Conservation (phyloP, 2,888 invertebrate genomes). For the Macropis europaea region DNA sequence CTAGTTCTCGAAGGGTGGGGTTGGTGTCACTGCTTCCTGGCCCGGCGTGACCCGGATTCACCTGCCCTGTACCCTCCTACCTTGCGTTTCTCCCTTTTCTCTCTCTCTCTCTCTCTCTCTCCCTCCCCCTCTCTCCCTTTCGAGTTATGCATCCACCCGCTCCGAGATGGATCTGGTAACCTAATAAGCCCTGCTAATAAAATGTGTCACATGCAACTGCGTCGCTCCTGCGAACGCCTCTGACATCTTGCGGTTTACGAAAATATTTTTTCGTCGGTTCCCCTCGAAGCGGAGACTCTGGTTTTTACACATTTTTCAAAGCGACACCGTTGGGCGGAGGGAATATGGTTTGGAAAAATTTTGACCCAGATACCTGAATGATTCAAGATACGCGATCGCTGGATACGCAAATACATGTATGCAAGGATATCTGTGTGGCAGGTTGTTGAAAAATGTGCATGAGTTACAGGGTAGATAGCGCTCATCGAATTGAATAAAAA, state of each 20-base stretch:
- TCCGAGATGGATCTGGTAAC: conserved; percentile 42
- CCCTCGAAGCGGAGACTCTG: too few relatives aligned
- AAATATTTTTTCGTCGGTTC: neutral
- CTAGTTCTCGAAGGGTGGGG: conserved; percentile 65
- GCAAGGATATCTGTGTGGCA: too few relatives aligned
- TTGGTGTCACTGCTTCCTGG: conserved; percentile 69
- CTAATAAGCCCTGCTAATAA: conserved; percentile 41
- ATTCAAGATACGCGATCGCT: too few relatives aligned
- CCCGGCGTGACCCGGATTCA: conserved; percentile 73
- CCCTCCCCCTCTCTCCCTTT: neutral
- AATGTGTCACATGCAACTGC: conserved; percentile 26
- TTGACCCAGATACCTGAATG: too few relatives aligned
- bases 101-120: neutral
- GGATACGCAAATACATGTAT: too few relatives aligned
- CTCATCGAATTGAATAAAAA: too few relatives aligned
- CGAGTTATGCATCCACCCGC: conserved; percentile 30
- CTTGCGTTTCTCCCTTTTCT: conserved; percentile 36
- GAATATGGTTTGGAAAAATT: too few relatives aligned
- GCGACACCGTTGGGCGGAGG: too few relatives aligned
- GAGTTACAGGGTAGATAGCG: too few relatives aligned
- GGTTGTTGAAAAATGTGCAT: too few relatives aligned
- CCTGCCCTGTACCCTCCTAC: conserved; percentile 58
- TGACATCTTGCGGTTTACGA: neutral
- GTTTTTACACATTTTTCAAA: too few relatives aligned
- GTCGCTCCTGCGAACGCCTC: neutral